phyloP scores from a whole-genome alignment of 2,888 invertebrate genomes.

The Anagyrus pseudococci region DNA sequence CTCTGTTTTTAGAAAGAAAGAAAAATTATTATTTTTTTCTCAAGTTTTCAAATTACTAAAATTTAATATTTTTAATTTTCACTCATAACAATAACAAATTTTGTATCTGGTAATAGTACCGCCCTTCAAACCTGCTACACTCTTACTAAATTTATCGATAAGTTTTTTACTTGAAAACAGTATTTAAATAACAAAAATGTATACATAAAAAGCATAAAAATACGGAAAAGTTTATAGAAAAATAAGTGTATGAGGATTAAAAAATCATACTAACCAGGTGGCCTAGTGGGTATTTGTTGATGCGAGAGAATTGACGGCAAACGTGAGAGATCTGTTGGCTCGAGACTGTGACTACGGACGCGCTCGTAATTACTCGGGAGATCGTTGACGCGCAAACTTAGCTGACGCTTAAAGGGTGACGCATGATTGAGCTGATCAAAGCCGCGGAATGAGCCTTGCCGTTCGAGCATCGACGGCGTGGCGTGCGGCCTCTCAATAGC shows the following conservation, averaged over 20 bases:
- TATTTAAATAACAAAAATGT: neutral
- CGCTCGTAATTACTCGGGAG: constrained; percentile 94
- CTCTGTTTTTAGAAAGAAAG: constrained; percentile 53
- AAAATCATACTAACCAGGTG: constrained; percentile 56
- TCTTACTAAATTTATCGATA: no score
- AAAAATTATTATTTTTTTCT: no score
- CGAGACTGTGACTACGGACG: constrained; percentile 63
- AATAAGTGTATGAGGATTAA: neutral
- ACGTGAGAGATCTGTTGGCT: constrained; percentile 60
- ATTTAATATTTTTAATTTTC: no score
- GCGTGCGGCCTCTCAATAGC: constrained; percentile 96
- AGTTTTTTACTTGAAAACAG: no score
- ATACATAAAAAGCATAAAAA: neutral
- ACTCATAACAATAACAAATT: no score
- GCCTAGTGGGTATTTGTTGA: constrained; percentile 59
- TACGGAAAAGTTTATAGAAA: neutral
- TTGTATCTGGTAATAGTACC: no score
- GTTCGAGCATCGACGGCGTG: constrained; percentile 89
- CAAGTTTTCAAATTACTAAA: no score
- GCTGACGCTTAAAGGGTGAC: constrained; percentile 94
- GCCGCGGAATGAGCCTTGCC: constrained; percentile 94
- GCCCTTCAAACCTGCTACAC: no score
- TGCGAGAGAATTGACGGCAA: constrained; percentile 57
- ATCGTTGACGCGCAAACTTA: constrained; percentile 93
- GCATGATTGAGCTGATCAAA: constrained; percentile 82